Base-by-base conservation (phyloP, 1,140 invertebrate genomes). In the Heliconius melpomene region DNA sequence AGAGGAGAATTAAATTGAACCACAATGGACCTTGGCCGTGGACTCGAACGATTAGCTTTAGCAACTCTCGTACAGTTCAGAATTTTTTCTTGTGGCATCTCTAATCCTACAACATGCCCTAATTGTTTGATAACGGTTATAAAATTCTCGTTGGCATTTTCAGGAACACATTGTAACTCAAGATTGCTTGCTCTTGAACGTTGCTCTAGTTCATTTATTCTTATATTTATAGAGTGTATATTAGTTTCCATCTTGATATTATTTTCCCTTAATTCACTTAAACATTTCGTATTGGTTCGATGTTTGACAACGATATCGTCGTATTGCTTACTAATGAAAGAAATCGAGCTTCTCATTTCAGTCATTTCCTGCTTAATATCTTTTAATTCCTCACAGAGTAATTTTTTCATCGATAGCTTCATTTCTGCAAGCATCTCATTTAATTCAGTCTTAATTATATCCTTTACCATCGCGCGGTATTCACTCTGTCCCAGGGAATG, bases 131-230 rank as follows among this genome's bases (percentile, higher is more conserved):
- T 70, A 23, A 84, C 54, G 23, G 60, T 50, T 16, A 82, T 18
- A 5, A 86, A 23, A 46, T 86, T 84, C 81, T 83, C 85, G 5
- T 50, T 79, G 72, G 82, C 84, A 20, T 57, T 80, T 52, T 86
- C 80, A 2, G 82, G 82, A 38, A 86, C 54, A 50, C 85, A 84
- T 74, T 86, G 85, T 16, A 86, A 82, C 72, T 86, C 85, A 3
- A 86, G 23, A 52, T 86, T 86, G 52, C 77, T 83, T 3, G 78
- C 66, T 9, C 85, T 79, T 0, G 81, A 71, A 13, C 80, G 75
- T 74, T 85, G 85, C 79, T 86, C 84, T 16, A 86, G 8, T 2
- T 57, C 72, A 40, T 82, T 83, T n/a, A 86, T 80, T 72, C 46
- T 81, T 75, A 26, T 38, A 26, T 36, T 80, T 54, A 38, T 2